These are phyloP conservation scores for Oostethus manadensis DNA, from an alignment of 2,113 vertebrate genomes.

Conservation along the genomic window DNA sequence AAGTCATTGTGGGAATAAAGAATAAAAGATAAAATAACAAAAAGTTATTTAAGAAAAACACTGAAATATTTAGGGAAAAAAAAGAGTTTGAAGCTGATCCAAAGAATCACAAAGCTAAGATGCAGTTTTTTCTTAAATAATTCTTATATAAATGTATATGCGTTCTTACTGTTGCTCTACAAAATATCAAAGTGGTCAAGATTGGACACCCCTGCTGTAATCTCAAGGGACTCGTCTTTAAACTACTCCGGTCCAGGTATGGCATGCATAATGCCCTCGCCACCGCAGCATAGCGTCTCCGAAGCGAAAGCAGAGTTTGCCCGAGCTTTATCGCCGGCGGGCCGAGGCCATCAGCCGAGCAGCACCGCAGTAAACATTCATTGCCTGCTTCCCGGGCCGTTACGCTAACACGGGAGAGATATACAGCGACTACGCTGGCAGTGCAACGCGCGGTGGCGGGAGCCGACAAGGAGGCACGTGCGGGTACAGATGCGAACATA, in stretches of 20 bases:
- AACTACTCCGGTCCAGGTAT: constrained; percentile 12
- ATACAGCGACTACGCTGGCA: constrained; percentile 17
- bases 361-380: constrained; percentile 38
- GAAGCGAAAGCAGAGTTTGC: constrained; percentile 13
- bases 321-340: constrained; percentile 30
- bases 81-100: no score
- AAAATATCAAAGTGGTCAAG: no score
- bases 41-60: no score
- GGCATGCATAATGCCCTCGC: constrained; percentile 26
- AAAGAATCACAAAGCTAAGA: no score
- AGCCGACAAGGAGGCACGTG: constrained; percentile 4
- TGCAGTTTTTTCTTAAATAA: no score
- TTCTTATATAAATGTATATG: no score
- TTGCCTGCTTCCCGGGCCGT: constrained; percentile 25
- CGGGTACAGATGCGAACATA: background rate
- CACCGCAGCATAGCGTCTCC: background rate
- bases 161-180: no score
- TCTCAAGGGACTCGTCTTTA: no score
- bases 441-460: constrained; percentile 5
- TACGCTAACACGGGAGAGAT: constrained; percentile 31
- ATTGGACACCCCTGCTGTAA: no score
- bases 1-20: no score
- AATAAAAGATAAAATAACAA: no score
- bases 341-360: constrained; percentile 32
- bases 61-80: no score